Conservation (phyloP, 2,888 invertebrate genomes). For the Epirrhoe alternata region DNA sequence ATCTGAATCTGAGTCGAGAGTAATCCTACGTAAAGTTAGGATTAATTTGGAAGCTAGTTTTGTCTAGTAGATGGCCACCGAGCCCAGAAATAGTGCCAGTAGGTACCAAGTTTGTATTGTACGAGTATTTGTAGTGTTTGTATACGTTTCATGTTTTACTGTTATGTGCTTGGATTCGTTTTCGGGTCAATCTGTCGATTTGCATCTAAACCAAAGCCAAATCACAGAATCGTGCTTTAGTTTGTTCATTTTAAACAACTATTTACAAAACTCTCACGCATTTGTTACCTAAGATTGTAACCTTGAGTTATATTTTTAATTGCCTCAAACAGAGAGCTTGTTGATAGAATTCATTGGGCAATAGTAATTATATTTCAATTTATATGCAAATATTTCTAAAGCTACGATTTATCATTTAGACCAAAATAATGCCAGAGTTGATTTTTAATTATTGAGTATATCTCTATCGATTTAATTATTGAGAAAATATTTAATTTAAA, state of each 20-base stretch:
- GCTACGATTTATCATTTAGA: slow-evolving; percentile 12
- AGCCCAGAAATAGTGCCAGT: too few relatives aligned
- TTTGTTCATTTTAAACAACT: slow-evolving; percentile 19
- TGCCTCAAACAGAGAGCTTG: slow-evolving; percentile 49
- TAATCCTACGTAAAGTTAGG: too few relatives aligned
- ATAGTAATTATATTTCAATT: slow-evolving; percentile 48
- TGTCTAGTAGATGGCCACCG: too few relatives aligned
- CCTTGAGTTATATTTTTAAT: slow-evolving; percentile 70
- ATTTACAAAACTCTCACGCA: slow-evolving; percentile 64
- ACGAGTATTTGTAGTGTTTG: too few relatives aligned
- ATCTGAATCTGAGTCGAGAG: too few relatives aligned
- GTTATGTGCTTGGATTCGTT: not conserved
- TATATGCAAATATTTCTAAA: slow-evolving; percentile 41
- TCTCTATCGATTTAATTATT: too few relatives aligned
- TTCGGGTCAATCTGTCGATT: not conserved
- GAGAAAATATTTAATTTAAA: too few relatives aligned
- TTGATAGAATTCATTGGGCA: slow-evolving; percentile 48
- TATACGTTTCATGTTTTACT: too few relatives aligned
- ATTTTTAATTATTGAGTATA: too few relatives aligned
- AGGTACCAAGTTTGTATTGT: too few relatives aligned
- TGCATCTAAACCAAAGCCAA: not conserved
- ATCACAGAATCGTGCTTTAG: slow-evolving; percentile 11
- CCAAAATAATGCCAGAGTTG: not conserved
- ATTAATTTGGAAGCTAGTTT: too few relatives aligned
- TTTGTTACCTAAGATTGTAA: slow-evolving; percentile 57